Conservation (phyloP, 37 sponge, comb jelly and placozoan genomes). For the Beroe forskalii region DNA sequence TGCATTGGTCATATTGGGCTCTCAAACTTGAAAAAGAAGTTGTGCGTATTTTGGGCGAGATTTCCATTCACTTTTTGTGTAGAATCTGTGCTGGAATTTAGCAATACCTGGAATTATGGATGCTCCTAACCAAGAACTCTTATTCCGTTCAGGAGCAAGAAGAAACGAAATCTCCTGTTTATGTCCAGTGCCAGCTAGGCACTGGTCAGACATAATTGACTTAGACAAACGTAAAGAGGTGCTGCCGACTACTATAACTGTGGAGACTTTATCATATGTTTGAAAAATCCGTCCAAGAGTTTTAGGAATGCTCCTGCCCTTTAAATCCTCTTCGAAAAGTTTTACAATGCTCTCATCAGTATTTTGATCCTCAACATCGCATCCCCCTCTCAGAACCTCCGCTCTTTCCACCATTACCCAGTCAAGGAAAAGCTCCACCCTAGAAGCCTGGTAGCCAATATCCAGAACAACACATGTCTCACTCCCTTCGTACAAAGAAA, state of each 20-base stretch:
- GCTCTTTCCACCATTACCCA: not conserved
- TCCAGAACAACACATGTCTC: slow-evolving; percentile 6
- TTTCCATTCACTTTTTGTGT: not conserved
- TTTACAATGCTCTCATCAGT: not conserved
- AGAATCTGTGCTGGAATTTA: not conserved
- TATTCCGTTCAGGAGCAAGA: slow-evolving; percentile 16
- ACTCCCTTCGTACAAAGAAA: not conserved
- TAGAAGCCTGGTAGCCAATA: not conserved
- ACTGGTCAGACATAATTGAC: not conserved
- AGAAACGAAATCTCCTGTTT: not conserved
- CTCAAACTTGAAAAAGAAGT: not conserved
- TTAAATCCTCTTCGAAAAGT: not conserved
- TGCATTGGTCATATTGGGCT: too few species aligned
- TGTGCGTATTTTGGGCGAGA: not conserved
- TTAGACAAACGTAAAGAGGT: not conserved
- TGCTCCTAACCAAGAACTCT: slow-evolving; percentile 36
- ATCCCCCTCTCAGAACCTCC: not conserved
- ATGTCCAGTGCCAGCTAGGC: too few species aligned
- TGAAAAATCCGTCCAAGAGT: not conserved
- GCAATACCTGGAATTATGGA: not conserved
- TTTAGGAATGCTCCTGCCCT: not conserved
- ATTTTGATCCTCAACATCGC: not conserved
- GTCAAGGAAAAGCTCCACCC: not conserved
- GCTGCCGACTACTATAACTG: not conserved
- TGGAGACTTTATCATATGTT: not conserved